Percentiles rank a stretch among this genome's conserved stretches.
Evolutionary conservation across 2,797 vertebrate species (phyloP).

Genomic region (Sternotherus odoratus): DNA sequence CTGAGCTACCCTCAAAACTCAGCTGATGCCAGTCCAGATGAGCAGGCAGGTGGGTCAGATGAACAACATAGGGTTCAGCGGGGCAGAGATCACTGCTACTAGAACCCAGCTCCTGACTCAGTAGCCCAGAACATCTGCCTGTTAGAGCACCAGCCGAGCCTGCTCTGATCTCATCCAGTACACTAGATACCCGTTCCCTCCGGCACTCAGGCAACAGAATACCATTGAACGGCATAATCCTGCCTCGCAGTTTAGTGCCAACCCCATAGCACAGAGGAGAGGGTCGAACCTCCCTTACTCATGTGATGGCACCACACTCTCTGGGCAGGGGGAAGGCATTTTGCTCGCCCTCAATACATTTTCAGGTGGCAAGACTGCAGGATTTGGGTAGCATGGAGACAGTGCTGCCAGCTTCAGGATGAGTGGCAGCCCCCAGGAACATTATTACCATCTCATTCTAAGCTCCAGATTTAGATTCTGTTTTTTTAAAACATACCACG

Average conservation of each 20-base stretch:
- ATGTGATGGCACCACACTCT: background rate
- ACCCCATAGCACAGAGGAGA: background rate
- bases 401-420: background rate
- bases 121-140: background rate
- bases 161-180: background rate
- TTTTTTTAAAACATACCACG: background rate
- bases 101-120: background rate
- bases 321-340: background rate
- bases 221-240: background rate
- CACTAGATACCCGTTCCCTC: constrained; percentile 14
- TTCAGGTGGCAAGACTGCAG: background rate
- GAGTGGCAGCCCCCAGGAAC: background rate
- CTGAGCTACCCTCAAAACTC: background rate
- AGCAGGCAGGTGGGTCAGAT: background rate
- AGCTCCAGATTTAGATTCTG: background rate
- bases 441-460: background rate
- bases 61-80: background rate
- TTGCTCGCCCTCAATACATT: background rate
- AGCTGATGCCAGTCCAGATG: background rate
- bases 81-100: background rate
- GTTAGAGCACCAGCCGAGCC: background rate
- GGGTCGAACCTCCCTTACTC: background rate
- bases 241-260: background rate
- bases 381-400: background rate
- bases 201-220: constrained; percentile 28